These are phyloP conservation scores for Diplodus sargus DNA, from an alignment of 2,797 vertebrate genomes.

Conservation along the genomic window DNA sequence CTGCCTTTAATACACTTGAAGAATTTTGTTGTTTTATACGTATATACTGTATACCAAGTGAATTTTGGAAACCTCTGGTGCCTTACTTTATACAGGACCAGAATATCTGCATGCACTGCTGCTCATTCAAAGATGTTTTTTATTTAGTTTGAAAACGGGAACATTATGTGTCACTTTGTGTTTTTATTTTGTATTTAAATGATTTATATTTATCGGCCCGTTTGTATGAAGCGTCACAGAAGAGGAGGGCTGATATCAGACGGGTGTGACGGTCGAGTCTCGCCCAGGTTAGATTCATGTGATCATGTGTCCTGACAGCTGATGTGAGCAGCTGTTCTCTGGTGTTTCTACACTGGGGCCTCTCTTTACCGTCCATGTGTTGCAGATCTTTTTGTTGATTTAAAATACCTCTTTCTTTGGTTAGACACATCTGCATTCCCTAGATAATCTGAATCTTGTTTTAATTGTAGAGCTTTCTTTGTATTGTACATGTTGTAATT, in stretches of 20 bases:
- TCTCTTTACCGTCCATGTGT: constrained; percentile 2
- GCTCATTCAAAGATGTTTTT: constrained; percentile 72
- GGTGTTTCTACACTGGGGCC: not conserved
- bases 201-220: not conserved
- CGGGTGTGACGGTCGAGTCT: not conserved
- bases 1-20: constrained; percentile 88
- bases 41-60: constrained; percentile 71
- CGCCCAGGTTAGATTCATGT: constrained; percentile 13
- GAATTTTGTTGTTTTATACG: constrained; percentile 68
- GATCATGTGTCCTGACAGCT: constrained; percentile 13
- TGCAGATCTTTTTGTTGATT: constrained; percentile 22
- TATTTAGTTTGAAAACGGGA: constrained; percentile 39
- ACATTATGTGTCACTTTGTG: constrained; percentile 30
- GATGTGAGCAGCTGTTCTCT: constrained; percentile 7
- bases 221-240: constrained; percentile 21
- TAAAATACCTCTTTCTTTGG: constrained; percentile 39
- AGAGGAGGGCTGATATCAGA: constrained; percentile 15
- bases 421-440: constrained; percentile 43
- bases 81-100: constrained; percentile 95
- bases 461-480: constrained; percentile 20
- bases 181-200: not conserved
- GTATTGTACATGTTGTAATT: constrained; percentile 33
- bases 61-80: constrained; percentile 90
- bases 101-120: constrained; percentile 87
- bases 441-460: constrained; percentile 39